Conservation (phyloP, 1,140 invertebrate genomes). For the Megalonaias nervosa region DNA sequence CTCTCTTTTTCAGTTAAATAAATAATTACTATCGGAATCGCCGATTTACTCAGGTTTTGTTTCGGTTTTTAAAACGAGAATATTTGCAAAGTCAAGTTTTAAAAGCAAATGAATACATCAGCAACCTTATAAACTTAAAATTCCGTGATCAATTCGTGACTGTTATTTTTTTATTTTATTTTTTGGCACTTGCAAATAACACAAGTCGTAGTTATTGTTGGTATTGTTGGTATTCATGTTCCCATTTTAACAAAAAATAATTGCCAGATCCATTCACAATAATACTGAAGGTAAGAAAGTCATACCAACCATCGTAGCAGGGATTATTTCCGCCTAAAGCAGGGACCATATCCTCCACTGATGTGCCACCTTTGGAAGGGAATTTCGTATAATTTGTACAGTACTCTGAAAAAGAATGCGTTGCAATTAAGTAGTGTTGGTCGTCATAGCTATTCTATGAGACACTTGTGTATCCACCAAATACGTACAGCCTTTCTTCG, state of each 20-base stretch:
- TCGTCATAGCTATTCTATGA: slow-evolving; percentile 11
- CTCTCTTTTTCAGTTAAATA: too few species aligned
- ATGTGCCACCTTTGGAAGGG: background rate
- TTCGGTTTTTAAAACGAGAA: too few species aligned
- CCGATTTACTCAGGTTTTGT: too few species aligned
- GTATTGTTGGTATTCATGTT: background rate
- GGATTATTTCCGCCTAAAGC: too few species aligned
- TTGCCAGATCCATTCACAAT: background rate
- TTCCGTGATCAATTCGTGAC: too few species aligned
- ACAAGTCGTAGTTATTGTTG: too few species aligned
- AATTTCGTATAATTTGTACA: slow-evolving; percentile 3
- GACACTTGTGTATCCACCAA: slow-evolving; percentile 37
- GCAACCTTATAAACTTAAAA: too few species aligned
- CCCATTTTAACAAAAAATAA: slow-evolving; percentile 13
- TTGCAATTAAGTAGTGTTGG: background rate
- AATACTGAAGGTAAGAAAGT: slow-evolving; percentile 17
- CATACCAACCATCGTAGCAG: slow-evolving; percentile 13
- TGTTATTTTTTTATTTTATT: too few species aligned
- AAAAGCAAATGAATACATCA: too few species aligned
- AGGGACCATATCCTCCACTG: slow-evolving; percentile 6
- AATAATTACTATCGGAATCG: too few species aligned
- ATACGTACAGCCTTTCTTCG: slow-evolving; percentile 33
- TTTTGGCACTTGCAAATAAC: too few species aligned
- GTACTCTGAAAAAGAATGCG: slow-evolving; percentile 36
- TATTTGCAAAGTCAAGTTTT: too few species aligned